A percentile compares a stretch with the other conserved stretches of the same genome.
These are phyloP conservation scores for Tinea semifulvella DNA, from an alignment of 2,888 invertebrate genomes.

Conservation along the genomic window DNA sequence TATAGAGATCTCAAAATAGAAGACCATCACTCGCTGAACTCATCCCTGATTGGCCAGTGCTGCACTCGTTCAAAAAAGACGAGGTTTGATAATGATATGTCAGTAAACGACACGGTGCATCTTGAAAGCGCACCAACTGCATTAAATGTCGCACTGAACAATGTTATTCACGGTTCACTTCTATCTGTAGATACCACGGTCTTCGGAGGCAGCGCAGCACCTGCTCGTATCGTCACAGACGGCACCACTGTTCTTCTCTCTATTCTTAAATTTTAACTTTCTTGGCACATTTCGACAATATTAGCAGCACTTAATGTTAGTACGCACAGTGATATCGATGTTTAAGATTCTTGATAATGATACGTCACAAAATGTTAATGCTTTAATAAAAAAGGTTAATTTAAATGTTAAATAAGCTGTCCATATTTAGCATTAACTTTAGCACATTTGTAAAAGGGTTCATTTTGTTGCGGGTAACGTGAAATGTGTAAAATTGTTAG, in stretches of 20 bases:
- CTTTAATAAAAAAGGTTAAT: neutral
- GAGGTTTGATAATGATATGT: constrained; percentile 76
- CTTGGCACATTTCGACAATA: constrained; percentile 43
- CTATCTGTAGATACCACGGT: constrained; percentile 7
- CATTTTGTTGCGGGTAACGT: constrained; percentile 1
- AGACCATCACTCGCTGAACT: constrained; percentile 92
- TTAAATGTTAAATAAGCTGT: neutral
- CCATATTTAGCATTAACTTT: too few relatives aligned
- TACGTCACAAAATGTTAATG: neutral
- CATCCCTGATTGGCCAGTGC: constrained; percentile 96
- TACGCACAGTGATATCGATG: constrained; percentile 41
- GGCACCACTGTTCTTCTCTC: constrained; percentile 41
- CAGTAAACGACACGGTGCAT: constrained; percentile 54
- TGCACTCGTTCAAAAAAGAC: constrained; percentile 83
- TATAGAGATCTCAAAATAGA: constrained; percentile 69
- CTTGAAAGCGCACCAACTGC: constrained; percentile 43
- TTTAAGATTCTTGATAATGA: constrained; percentile 19
- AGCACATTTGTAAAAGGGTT: too few relatives aligned
- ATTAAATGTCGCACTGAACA: constrained; percentile 36
- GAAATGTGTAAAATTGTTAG: neutral
- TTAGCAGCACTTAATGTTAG: constrained; percentile 37
- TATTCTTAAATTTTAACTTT: constrained; percentile 35
- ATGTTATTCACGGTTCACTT: constrained; percentile 5
- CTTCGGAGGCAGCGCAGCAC: constrained; percentile 7
- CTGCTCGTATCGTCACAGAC: constrained; percentile 26